Evolutionary conservation across 2,888 invertebrate genomes (phyloP).

Genomic region (Ecdyonurus torrentis): DNA sequence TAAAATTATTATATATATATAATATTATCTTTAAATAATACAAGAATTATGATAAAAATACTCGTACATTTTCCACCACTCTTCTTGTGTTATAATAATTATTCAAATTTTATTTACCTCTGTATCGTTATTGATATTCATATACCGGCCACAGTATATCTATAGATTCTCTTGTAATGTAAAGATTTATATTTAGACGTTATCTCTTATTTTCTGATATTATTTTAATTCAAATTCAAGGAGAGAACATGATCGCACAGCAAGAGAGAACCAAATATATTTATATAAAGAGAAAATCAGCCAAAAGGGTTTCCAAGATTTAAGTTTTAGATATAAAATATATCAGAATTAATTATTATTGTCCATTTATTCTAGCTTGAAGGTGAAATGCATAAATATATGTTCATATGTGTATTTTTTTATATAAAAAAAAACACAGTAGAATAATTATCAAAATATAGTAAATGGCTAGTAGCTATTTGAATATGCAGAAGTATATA

Average conservation of each 20-base stretch:
- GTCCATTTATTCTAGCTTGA: not conserved
- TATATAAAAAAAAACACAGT: too few species aligned
- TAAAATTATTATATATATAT: too few species aligned
- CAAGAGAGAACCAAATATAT: too few species aligned
- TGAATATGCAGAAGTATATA: not conserved
- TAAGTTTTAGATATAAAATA: not conserved
- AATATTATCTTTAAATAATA: too few species aligned
- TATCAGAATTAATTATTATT: not conserved
- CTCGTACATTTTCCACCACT: not conserved
- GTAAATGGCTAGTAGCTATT: not conserved
- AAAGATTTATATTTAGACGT: not conserved
- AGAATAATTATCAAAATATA: not conserved
- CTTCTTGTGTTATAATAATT: too few species aligned
- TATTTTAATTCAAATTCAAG: not conserved
- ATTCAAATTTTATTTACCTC: not conserved
- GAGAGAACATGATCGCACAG: not conserved
- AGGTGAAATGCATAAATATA: not conserved
- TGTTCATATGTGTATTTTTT: not conserved
- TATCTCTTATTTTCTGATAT: not conserved
- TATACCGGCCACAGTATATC: too few species aligned
- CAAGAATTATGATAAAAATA: too few species aligned
- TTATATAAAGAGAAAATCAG: not conserved
- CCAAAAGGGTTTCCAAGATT: not conserved
- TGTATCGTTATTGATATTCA: not conserved
- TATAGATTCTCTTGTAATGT: too few species aligned